phyloP scores from a whole-genome alignment of 1,140 invertebrate genomes.

The Metopolophium dirhodum region DNA sequence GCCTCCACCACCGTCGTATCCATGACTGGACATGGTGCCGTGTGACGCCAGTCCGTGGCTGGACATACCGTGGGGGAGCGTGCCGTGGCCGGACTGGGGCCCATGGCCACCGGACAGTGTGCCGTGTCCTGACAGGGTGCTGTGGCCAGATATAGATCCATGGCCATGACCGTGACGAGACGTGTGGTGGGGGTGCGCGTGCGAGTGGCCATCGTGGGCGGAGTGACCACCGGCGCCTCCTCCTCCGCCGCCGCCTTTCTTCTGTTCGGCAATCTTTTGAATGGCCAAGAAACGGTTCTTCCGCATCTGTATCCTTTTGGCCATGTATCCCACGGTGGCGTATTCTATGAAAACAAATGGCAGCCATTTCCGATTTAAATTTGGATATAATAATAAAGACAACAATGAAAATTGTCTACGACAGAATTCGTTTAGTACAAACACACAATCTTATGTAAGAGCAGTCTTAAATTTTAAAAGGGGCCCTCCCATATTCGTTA shows the following conservation, averaged over 20 bases:
- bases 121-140: conserved; percentile 32
- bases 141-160: conserved; percentile 49
- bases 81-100: not conserved
- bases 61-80: conserved; percentile 15
- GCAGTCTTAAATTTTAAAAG: not conserved
- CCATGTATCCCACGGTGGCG: conserved; percentile 93
- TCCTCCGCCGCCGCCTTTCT: conserved; percentile 69
- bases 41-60: conserved; percentile 4
- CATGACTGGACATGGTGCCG: conserved; percentile 69
- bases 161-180: conserved; percentile 46
- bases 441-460: not conserved
- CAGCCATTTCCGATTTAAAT: not conserved
- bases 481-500: too few relatives aligned
- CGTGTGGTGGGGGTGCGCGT: conserved; percentile 45
- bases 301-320: conserved; percentile 92
- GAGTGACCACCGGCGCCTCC: not conserved
- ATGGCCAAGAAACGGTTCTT: conserved; percentile 86
- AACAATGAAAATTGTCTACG: not conserved
- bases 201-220: conserved; percentile 47
- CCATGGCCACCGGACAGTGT: not conserved
- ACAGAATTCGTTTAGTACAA: not conserved
- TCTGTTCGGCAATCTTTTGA: conserved; percentile 89
- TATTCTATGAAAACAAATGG: conserved; percentile 74
- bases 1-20: not conserved
- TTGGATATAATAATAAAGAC: not conserved